phyloP scores from a whole-genome alignment of 2,888 invertebrate species.

The Agrilus biguttatus region DNA sequence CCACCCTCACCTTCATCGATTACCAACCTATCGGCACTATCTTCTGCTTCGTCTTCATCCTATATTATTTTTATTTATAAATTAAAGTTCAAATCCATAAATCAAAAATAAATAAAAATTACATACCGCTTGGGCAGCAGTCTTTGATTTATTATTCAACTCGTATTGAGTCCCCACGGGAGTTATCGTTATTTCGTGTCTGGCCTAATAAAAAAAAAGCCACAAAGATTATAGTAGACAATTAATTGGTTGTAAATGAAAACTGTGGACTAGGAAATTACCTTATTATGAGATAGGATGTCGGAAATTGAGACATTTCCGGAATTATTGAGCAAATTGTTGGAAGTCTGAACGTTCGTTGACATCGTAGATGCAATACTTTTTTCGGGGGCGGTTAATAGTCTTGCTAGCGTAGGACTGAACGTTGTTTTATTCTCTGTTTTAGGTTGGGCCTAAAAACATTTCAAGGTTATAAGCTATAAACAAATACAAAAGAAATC shows the following conservation, averaged over 20 bases:
- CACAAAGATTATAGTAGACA: not conserved
- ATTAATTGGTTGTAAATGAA: not conserved
- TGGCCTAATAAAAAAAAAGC: slow-evolving; percentile 29
- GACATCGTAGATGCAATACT: slow-evolving; percentile 3
- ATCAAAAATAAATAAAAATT: not conserved
- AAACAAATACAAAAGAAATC: not conserved
- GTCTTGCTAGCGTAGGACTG: slow-evolving; percentile 67
- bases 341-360: no score
- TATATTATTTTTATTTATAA: not conserved
- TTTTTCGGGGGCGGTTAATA: slow-evolving; percentile 49
- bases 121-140: slow-evolving; percentile 2
- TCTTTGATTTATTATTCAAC: slow-evolving; percentile 5
- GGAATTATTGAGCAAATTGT: slow-evolving; percentile 11
- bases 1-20: slow-evolving; percentile 43
- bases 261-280: slow-evolving; percentile 9
- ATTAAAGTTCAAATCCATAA: not conserved
- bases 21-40: slow-evolving; percentile 44
- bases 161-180: slow-evolving; percentile 34
- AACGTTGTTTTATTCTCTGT: slow-evolving; percentile 41
- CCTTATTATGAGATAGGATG: slow-evolving; percentile 29
- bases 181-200: slow-evolving; percentile 47
- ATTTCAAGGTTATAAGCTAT: not conserved
- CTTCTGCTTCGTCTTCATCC: slow-evolving; percentile 44
- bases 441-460: slow-evolving; percentile 23
- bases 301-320: slow-evolving; percentile 28